Evolutionary conservation across 2,113 vertebrate genomes (phyloP).

Genomic region (Microcebus murinus): DNA sequence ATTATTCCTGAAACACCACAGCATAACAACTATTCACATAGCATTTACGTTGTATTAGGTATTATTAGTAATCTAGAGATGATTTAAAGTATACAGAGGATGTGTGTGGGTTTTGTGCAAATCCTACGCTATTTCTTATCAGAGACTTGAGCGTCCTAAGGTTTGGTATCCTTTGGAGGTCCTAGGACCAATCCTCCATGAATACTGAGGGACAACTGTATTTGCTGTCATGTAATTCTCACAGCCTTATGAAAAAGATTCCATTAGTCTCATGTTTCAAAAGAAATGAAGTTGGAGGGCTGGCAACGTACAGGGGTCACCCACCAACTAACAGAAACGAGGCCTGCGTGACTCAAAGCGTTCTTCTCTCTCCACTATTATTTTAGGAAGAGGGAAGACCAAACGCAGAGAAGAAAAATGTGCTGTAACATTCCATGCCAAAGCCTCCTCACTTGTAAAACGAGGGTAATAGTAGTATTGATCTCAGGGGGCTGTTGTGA

Average conservation of each 20-base stretch:
- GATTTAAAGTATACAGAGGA: neutral
- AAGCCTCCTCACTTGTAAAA: neutral
- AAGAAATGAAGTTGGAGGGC: neutral
- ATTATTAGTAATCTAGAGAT: neutral
- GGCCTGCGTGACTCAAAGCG: neutral
- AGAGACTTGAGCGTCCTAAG: neutral
- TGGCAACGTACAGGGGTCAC: neutral
- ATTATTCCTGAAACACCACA: neutral
- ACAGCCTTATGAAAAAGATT: neutral
- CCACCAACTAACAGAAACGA: neutral
- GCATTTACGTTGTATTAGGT: neutral
- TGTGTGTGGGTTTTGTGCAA: neutral
- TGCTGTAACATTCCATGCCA: neutral
- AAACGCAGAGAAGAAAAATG: neutral
- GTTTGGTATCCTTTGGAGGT: neutral
- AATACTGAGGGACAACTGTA: neutral
- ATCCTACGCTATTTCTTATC: neutral
- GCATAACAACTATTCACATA: neutral
- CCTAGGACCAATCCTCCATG: too few relatives aligned
- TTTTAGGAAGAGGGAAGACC: neutral
- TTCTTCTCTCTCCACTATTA: neutral
- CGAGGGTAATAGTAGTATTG: too few relatives aligned
- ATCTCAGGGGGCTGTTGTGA: neutral
- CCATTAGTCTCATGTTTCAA: neutral
- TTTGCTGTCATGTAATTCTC: neutral